phyloP scores from a whole-genome alignment of 2,888 invertebrate species.

The Eulithis prunata region DNA sequence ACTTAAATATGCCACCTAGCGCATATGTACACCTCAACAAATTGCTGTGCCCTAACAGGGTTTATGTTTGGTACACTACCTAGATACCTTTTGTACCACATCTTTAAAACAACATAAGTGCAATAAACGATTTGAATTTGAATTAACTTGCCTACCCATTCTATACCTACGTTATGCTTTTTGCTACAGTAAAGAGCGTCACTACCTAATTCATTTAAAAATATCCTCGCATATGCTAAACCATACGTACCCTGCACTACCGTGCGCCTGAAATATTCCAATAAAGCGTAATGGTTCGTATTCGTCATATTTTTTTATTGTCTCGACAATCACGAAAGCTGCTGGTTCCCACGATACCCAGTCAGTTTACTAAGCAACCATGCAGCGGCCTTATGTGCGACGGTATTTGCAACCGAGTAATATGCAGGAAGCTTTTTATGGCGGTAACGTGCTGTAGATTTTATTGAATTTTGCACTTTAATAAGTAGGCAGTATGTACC shows the following conservation, averaged over 20 bases:
- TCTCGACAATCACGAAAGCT: constrained; percentile 67
- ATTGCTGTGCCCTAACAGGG: too few species aligned
- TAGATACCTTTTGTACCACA: too few species aligned
- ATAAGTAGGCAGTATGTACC: background rate
- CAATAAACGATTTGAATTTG: too few species aligned
- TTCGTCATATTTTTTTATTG: constrained; percentile 79
- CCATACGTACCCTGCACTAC: constrained; percentile 50
- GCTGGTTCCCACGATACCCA: constrained; percentile 45
- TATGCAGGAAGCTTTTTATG: constrained; percentile 68
- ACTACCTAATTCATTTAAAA: background rate
- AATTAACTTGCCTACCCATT: background rate
- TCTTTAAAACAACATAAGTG: too few species aligned
- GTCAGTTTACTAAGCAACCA: constrained; percentile 50
- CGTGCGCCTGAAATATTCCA: constrained; percentile 73
- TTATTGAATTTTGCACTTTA: constrained; percentile 8
- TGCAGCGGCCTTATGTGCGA: constrained; percentile 74
- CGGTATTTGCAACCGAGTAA: constrained; percentile 68
- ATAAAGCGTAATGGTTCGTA: constrained; percentile 69
- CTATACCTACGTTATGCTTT: too few species aligned
- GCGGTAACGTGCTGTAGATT: constrained; percentile 60
- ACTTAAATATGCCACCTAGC: too few species aligned
- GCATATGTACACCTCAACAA: too few species aligned
- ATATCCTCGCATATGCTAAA: constrained; percentile 9
- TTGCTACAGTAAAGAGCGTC: too few species aligned
- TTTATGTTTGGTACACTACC: too few species aligned